Conservation (phyloP, 1,140 invertebrate species). For the Drosophila oshimai region DNA sequence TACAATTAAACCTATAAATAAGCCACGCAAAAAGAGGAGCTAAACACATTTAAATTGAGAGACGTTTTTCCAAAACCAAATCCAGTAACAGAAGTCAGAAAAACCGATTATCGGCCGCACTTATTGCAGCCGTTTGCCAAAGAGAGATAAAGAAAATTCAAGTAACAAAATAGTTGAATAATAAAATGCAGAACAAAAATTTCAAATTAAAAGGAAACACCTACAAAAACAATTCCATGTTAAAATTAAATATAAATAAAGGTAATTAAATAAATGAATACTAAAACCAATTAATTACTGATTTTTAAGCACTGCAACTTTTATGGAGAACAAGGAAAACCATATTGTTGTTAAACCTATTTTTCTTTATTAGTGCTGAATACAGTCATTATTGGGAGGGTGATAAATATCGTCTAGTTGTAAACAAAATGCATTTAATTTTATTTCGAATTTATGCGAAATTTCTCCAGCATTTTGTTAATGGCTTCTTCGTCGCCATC, state of each 20-base stretch:
- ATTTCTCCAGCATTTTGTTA: constrained; percentile 75
- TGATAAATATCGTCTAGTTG: not conserved
- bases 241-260: constrained; percentile 82
- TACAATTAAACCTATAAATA: constrained; percentile 73
- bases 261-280: constrained; percentile 76
- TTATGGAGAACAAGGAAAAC: too few species aligned
- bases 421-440: not conserved
- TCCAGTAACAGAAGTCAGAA: constrained; percentile 31
- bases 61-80: constrained; percentile 54
- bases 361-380: not conserved
- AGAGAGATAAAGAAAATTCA: constrained; percentile 6
- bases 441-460: constrained; percentile 54
- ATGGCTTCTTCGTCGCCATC: constrained; percentile 71
- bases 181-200: constrained; percentile 67
- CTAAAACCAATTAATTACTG: constrained; percentile 54
- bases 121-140: constrained; percentile 57
- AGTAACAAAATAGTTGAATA: constrained; percentile 57
- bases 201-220: constrained; percentile 59
- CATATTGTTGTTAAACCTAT: too few species aligned
- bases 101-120: constrained; percentile 41
- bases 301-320: too few species aligned
- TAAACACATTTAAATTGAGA: constrained; percentile 47
- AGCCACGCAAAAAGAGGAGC: constrained; percentile 40
- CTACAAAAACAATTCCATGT: constrained; percentile 82
- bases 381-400: not conserved